These are phyloP conservation scores for Platichthys flesus DNA, from an alignment of 2,113 vertebrate species.

Conservation along the genomic window DNA sequence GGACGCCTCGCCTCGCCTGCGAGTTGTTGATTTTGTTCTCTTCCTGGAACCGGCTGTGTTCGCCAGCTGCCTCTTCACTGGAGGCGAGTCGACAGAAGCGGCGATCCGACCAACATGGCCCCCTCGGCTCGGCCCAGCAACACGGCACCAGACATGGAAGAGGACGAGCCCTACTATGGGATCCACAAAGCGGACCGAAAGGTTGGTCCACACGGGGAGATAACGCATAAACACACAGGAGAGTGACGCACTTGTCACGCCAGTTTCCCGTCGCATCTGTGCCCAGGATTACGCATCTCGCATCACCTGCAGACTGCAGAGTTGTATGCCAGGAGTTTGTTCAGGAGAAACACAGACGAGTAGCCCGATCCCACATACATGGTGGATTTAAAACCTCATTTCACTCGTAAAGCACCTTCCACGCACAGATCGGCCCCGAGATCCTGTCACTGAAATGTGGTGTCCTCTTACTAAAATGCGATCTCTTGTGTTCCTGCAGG, in stretches of 20 bases:
- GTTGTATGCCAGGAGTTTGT: not conserved
- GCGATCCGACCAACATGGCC: conserved; percentile 79
- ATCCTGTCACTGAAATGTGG: no score
- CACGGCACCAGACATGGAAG: conserved; percentile 69
- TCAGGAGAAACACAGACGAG: no score
- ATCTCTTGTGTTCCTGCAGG: conserved; percentile 72
- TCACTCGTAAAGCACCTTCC: no score
- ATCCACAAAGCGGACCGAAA: conserved; percentile 82
- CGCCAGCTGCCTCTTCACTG: conserved; percentile 51
- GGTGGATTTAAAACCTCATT: no score
- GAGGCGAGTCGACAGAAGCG: conserved; percentile 43
- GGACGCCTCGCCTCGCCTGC: conserved; percentile 57
- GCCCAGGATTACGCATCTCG: not conserved
- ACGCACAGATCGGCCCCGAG: no score
- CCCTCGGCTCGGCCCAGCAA: conserved; percentile 75
- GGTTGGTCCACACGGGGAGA: conserved; percentile 62
- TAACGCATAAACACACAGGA: not conserved
- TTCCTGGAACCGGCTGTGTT: conserved; percentile 52
- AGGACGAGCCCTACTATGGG: conserved; percentile 76
- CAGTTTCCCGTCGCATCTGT: not conserved
- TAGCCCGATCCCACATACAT: no score
- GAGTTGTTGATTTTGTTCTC: conserved; percentile 32
- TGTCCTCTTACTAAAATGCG: not conserved
- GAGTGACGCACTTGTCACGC: conserved; percentile 37
- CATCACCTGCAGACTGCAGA: not conserved